These are phyloP conservation scores for Neoarius graeffei DNA, from an alignment of 2,113 vertebrate genomes.

Conservation along the genomic window DNA sequence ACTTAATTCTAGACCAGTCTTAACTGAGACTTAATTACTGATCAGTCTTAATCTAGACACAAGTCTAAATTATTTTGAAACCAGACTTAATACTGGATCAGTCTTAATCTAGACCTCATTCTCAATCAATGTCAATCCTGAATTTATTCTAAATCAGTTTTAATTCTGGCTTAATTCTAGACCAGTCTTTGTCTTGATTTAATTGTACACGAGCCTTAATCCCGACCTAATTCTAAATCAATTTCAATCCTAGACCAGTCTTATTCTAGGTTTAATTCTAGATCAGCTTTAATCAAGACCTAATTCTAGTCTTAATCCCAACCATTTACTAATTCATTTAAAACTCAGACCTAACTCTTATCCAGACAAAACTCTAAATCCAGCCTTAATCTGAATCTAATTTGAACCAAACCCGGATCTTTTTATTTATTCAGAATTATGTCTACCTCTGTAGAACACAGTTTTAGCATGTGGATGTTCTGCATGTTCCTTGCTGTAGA, in stretches of 20 bases:
- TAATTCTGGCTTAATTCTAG: background rate
- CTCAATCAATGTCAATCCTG: background rate
- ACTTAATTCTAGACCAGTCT: background rate
- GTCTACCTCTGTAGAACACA: no score
- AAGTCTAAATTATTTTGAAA: background rate
- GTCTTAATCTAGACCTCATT: background rate
- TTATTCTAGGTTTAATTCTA: background rate
- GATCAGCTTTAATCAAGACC: background rate
- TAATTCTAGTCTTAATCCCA: background rate
- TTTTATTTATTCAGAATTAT: no score
- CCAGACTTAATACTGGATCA: background rate
- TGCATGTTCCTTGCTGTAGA: conserved; percentile 65
- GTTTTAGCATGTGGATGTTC: background rate
- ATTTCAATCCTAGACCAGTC: background rate
- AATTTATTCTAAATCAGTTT: background rate
- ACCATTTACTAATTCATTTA: background rate
- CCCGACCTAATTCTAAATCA: background rate
- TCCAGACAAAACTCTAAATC: background rate
- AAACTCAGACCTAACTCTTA: background rate
- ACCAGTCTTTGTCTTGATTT: background rate
- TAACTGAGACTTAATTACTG: background rate
- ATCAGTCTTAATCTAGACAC: background rate
- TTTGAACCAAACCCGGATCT: background rate
- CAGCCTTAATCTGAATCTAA: background rate
- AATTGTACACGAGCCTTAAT: background rate